Conservation (phyloP, 2,113 vertebrate genomes). For the Notarius quadriscutis region DNA sequence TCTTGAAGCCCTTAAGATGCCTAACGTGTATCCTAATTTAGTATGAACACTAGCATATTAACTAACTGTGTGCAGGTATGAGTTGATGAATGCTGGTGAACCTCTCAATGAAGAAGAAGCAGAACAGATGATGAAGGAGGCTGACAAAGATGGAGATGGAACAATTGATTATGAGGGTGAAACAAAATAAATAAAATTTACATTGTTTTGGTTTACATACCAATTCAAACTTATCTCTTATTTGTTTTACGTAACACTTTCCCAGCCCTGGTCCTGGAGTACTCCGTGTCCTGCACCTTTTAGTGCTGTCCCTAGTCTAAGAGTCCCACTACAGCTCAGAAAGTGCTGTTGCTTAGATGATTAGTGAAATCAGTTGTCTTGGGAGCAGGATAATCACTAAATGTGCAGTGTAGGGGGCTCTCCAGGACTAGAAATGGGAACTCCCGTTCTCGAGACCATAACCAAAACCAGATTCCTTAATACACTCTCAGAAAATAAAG, state of each 20-base stretch:
- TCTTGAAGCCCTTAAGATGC: background rate
- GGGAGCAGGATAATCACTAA: background rate
- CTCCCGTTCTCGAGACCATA: background rate
- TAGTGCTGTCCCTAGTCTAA: background rate
- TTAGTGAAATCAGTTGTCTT: background rate
- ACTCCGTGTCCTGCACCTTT: background rate
- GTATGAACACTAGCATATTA: background rate
- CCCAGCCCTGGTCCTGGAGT: background rate
- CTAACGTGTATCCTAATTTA: background rate
- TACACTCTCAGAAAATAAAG: background rate
- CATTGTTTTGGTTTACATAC: background rate
- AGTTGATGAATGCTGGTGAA: constrained; percentile 68
- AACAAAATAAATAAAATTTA: background rate
- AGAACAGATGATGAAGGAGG: constrained; percentile 74
- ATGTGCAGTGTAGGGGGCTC: background rate
- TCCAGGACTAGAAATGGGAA: background rate
- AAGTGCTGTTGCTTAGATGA: background rate
- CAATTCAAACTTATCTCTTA: background rate
- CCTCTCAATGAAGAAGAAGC: constrained; percentile 68
- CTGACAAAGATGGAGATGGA: constrained; percentile 67
- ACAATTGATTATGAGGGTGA: constrained; percentile 68
- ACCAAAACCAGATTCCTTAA: background rate
- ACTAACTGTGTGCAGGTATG: constrained; percentile 56
- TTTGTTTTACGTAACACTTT: background rate
- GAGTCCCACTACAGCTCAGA: background rate